Base-by-base conservation (phyloP, 2,888 invertebrate genomes). In the Drosophila algonquin region DNA sequence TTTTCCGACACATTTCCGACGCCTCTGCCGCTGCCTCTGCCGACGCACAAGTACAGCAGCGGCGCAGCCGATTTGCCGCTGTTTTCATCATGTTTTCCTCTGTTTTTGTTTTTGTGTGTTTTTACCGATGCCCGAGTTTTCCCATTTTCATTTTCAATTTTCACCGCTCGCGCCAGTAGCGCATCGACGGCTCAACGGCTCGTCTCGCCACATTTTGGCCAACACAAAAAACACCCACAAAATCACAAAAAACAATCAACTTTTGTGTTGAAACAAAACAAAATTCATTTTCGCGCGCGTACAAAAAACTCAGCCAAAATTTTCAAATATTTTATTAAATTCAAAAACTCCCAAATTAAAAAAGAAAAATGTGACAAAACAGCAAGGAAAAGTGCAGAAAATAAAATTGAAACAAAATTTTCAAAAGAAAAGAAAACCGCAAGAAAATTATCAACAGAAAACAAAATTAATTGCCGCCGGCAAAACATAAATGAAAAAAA, bases 101-200 rank as follows among this genome's bases (percentile, higher is more conserved):
- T 47, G 46, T 50, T 51, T 40, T 56, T 54, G 40, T 24, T 54
- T n/a, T 75, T 72, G 5, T n/a, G 40, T 40, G 40, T 85, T 81
- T 81, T 81, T 74, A 87, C 75, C 79, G 79, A 71, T 77, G 76
- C 85, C 62, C 87, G 80, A 81, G 77, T 87, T 81, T 79, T 81
- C 63, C 82, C 85, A 87, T 89, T 90, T 88, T 82, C 89, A 84
- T 88, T 87, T 89, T 81, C 88, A 89, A 81, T 90, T 90, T 90
- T 81, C 88, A 86, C 90, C 87, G 91, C 85, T 83, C 80, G 79
- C 61, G 81, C 86, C 90, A 90, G 90, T 90, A 89, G 88, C 87
- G 83, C 79, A 84, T 89, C 79, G 90, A 81, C 91, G 91, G 91
- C 90, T 91, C 89, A 84, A 57, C 90, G 77, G 89, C 90, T 90